Evolutionary conservation across 1,140 invertebrate genomes (phyloP).

Genomic region (Doryteuthis pealeii): DNA sequence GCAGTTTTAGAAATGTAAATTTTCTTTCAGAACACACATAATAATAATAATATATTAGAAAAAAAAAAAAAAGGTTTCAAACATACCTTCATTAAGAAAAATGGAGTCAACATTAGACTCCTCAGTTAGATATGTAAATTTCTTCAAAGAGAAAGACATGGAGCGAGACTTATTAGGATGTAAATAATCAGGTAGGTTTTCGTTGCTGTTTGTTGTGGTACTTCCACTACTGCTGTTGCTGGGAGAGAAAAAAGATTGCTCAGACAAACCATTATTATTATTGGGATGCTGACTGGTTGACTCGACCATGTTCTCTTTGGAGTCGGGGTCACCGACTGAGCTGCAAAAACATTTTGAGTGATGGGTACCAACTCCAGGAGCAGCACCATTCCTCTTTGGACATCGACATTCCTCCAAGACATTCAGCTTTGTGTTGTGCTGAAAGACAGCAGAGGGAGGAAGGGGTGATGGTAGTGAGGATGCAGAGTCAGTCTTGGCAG

Average conservation of each 20-base stretch:
- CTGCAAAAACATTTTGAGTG: background rate
- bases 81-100: constrained; percentile 46
- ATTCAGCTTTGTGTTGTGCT: constrained; percentile 4
- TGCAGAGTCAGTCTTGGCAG: background rate
- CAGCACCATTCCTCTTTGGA: background rate
- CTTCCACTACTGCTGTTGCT: constrained; percentile 48
- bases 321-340: background rate
- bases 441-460: background rate
- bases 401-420: background rate
- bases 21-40: no score
- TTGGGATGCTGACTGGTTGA: background rate
- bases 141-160: constrained; percentile 52
- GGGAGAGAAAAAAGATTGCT: constrained; percentile 52
- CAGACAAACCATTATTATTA: constrained; percentile 16
- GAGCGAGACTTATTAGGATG: constrained; percentile 54
- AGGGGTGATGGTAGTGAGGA: background rate
- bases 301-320: background rate
- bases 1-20: no score
- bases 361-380: background rate
- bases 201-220: constrained; percentile 48
- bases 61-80: no score
- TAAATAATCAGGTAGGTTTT: constrained; percentile 45
- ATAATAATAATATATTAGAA: no score
- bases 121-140: constrained; percentile 37
- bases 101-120: constrained; percentile 45